phyloP scores from a whole-genome alignment of 2,888 invertebrate species.

The Neuroscelio doddi region DNA sequence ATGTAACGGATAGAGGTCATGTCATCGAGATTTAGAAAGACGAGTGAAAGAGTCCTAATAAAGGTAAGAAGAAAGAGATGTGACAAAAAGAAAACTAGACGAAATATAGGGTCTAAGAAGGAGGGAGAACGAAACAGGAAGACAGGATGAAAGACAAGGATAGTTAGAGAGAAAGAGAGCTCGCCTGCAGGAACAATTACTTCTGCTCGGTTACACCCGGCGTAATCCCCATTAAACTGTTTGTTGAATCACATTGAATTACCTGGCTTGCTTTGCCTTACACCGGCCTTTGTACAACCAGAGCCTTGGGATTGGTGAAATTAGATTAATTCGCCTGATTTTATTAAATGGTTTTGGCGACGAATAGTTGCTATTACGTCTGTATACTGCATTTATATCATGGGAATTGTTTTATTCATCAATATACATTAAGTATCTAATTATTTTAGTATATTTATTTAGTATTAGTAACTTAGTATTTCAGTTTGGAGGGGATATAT shows the following conservation, averaged over 20 bases:
- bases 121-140: slow-evolving; percentile 10
- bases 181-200: slow-evolving; percentile 45
- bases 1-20: slow-evolving; percentile 25
- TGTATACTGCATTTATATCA: too few species aligned
- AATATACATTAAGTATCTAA: too few species aligned
- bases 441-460: too few species aligned
- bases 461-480: too few species aligned
- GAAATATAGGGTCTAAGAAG: slow-evolving; percentile 4
- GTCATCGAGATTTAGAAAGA: slow-evolving; percentile 22
- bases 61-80: slow-evolving; percentile 2
- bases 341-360: slow-evolving; percentile 52
- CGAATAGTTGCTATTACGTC: not conserved
- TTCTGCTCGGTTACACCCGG: slow-evolving; percentile 53
- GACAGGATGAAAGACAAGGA: slow-evolving; percentile 10
- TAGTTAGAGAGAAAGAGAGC: slow-evolving; percentile 22
- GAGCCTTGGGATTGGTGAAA: slow-evolving; percentile 55
- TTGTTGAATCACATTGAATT: slow-evolving; percentile 66
- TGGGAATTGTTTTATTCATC: too few species aligned
- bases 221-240: slow-evolving; percentile 63
- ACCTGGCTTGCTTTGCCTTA: slow-evolving; percentile 48
- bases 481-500: too few species aligned
- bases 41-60: slow-evolving; percentile 5
- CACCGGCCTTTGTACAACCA: slow-evolving; percentile 54
- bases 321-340: slow-evolving; percentile 66
- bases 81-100: slow-evolving; percentile 11